A percentile compares a stretch with the other conserved stretches of the same genome.
Conservation (phyloP, 2,888 invertebrate species). For the Dynastes hyllus region DNA sequence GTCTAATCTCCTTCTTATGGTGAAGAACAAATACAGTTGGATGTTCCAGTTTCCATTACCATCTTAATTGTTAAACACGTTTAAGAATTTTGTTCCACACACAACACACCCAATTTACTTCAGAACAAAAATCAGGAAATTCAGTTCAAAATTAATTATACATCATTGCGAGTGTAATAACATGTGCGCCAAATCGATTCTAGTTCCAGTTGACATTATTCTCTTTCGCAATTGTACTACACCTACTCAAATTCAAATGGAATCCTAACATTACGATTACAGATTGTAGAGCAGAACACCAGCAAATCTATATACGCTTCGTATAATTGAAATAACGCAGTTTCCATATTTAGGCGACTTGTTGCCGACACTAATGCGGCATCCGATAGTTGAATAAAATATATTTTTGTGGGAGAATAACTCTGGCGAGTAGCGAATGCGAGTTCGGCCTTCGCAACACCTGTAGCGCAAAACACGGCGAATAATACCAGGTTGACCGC, state of each 20-base stretch:
- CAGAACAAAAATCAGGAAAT: too few species aligned
- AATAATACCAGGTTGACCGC: neutral
- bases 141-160: too few species aligned
- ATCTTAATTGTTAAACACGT: too few species aligned
- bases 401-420: neutral
- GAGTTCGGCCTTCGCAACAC: conserved; percentile 11
- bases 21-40: too few species aligned
- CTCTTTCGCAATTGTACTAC: too few species aligned
- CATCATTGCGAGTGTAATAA: too few species aligned
- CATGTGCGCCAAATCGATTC: too few species aligned
- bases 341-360: neutral
- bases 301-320: neutral
- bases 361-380: neutral
- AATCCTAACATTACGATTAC: neutral
- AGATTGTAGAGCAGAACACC: neutral
- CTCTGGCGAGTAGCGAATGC: neutral
- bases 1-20: too few species aligned
- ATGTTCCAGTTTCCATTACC: too few species aligned
- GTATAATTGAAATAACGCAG: neutral
- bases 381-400: neutral
- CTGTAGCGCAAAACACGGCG: conserved; percentile 2
- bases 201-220: too few species aligned
- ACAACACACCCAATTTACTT: too few species aligned
- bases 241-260: neutral
- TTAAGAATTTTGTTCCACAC: too few species aligned